These are phyloP conservation scores for Lophius americanus DNA, from an alignment of 2,797 vertebrate species.

Conservation along the genomic window DNA sequence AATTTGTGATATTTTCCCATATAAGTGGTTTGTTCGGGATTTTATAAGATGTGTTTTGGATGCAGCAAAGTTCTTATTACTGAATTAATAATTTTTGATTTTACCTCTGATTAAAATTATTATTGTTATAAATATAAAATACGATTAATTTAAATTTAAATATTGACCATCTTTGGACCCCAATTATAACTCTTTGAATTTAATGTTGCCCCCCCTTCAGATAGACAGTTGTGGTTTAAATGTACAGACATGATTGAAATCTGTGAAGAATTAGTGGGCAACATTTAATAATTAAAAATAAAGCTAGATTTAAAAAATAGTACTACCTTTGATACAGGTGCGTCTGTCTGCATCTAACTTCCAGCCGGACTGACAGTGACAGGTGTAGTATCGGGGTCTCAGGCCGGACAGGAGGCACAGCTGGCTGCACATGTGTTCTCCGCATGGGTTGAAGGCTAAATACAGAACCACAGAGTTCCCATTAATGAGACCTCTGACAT, in stretches of 20 bases:
- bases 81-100: no score
- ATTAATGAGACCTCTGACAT: constrained; percentile 8
- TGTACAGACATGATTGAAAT: neutral
- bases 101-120: no score
- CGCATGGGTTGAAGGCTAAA: constrained; percentile 87
- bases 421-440: constrained; percentile 84
- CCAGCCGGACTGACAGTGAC: constrained; percentile 94
- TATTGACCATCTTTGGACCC: no score
- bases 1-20: no score
- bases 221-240: neutral
- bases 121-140: no score
- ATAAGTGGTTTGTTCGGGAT: no score
- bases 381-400: constrained; percentile 86
- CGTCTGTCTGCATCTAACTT: constrained; percentile 82
- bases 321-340: constrained; percentile 88
- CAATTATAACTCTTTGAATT: no score
- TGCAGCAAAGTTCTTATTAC: no score
- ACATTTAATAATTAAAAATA: neutral
- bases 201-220: no score
- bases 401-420: constrained; percentile 89
- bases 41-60: no score
- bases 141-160: no score
- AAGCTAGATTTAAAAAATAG: neutral
- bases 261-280: neutral
- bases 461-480: constrained; percentile 41